A percentile compares a stretch with the other conserved stretches of the same genome.
Evolutionary conservation across 2,113 vertebrate genomes (phyloP).

Genomic region (Stegostoma tigrinum): DNA sequence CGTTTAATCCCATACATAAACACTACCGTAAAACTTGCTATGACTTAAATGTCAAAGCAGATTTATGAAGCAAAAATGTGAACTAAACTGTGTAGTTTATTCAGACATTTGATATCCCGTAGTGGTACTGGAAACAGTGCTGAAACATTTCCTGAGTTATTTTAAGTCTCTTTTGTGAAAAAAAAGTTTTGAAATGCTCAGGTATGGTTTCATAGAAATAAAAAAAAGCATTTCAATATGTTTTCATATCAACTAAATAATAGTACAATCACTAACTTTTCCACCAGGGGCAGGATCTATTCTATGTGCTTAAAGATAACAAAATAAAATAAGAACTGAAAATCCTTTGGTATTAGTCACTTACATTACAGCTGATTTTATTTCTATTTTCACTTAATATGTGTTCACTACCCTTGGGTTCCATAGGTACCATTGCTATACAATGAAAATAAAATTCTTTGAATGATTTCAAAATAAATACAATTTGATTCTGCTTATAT

Average conservation of each 20-base stretch:
- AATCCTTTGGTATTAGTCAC: background rate
- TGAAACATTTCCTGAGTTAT: background rate
- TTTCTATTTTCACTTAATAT: background rate
- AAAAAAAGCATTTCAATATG: background rate
- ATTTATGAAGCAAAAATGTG: background rate
- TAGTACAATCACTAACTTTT: background rate
- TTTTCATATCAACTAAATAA: background rate
- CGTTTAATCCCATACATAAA: slow-evolving; percentile 9
- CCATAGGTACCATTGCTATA: background rate
- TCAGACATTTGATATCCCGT: background rate
- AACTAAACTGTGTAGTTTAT: background rate
- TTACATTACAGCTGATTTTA: background rate
- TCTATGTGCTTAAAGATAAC: background rate
- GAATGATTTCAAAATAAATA: background rate
- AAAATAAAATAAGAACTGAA: background rate
- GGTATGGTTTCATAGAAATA: background rate
- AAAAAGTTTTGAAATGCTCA: background rate
- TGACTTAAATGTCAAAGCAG: slow-evolving; percentile 29
- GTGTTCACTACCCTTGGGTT: background rate
- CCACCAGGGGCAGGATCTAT: background rate
- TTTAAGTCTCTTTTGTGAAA: background rate
- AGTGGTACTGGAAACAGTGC: background rate
- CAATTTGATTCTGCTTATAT: background rate
- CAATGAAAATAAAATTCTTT: background rate
- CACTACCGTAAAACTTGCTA: background rate